Evolutionary conservation across 2,888 invertebrate species (phyloP).

Genomic region (Neoaliturus tenellus): DNA sequence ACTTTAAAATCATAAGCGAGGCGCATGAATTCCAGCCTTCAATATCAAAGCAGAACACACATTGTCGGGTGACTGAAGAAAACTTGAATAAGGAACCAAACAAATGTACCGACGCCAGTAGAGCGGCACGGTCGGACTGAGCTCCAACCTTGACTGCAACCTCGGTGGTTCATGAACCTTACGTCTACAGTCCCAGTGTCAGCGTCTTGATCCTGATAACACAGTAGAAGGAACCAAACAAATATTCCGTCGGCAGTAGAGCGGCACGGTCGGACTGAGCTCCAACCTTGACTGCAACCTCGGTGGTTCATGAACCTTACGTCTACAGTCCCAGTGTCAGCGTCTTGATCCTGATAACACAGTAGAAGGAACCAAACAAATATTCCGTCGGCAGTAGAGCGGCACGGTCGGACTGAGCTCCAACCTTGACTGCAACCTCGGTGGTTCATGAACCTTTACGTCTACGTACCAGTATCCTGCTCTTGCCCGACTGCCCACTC

Average conservation of each 20-base stretch:
- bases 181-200: too few relatives aligned
- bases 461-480: background rate
- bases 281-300: constrained; percentile 47
- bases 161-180: constrained; percentile 43
- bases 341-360: background rate
- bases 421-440: constrained; percentile 49
- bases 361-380: background rate
- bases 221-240: too few relatives aligned
- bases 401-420: background rate
- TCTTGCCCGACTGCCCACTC: background rate
- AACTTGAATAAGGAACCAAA: too few relatives aligned
- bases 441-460: constrained; percentile 28
- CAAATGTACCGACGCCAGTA: constrained; percentile 4
- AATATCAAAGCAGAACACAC: too few relatives aligned
- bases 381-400: constrained; percentile 6
- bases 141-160: constrained; percentile 42
- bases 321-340: too few relatives aligned
- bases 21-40: too few relatives aligned
- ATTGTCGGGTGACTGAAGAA: too few relatives aligned
- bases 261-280: background rate
- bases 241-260: constrained; percentile 25
- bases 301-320: constrained; percentile 37
- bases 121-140: background rate
- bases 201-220: too few relatives aligned
- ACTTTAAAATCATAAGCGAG: too few relatives aligned